Evolutionary conservation across 2,113 vertebrate species (phyloP).

Genomic region (Carettochelys insculpta): DNA sequence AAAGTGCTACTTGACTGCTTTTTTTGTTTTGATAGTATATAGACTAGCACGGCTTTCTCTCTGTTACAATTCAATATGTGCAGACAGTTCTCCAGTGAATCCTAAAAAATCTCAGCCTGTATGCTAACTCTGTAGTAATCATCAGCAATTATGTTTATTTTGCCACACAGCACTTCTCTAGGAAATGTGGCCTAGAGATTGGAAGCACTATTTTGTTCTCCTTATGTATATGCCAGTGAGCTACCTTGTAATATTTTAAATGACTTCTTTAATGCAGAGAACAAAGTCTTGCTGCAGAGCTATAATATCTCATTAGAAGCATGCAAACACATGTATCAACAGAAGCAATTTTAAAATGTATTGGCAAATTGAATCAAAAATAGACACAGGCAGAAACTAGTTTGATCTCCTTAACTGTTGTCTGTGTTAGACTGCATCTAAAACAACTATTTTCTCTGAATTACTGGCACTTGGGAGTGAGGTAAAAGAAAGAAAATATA

Average conservation of each 20-base stretch:
- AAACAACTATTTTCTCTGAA: background rate
- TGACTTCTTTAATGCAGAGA: background rate
- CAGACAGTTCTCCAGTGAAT: background rate
- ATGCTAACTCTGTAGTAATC: background rate
- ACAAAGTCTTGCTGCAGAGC: background rate
- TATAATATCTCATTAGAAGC: conserved; percentile 24
- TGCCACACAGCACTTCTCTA: background rate
- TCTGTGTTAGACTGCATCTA: background rate
- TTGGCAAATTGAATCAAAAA: conserved; percentile 19
- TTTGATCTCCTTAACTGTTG: conserved; percentile 5
- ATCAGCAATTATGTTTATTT: background rate
- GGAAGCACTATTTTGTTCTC: background rate
- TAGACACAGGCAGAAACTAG: background rate
- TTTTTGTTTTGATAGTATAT: too few species aligned
- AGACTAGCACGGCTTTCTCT: too few species aligned
- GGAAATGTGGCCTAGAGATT: background rate
- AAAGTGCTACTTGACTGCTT: too few species aligned
- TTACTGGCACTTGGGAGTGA: background rate
- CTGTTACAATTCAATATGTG: too few species aligned
- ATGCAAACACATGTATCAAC: background rate
- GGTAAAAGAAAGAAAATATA: background rate
- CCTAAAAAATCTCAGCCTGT: background rate
- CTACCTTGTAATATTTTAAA: background rate
- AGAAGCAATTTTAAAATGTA: background rate
- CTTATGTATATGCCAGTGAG: background rate